phyloP scores from a whole-genome alignment of 2,888 invertebrate species.

The Tortricodes alternella region DNA sequence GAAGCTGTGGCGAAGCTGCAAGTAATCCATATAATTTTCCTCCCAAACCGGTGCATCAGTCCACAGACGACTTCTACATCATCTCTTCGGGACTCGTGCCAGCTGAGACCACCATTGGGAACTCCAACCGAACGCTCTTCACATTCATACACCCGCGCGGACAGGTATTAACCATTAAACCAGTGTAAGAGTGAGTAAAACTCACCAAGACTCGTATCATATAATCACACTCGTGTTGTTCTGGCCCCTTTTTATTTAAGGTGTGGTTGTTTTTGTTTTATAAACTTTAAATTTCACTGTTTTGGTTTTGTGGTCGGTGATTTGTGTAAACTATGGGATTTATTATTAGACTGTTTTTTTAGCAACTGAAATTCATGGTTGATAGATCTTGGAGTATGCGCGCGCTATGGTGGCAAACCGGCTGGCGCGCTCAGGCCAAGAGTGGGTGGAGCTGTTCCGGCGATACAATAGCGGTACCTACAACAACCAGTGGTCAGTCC shows the following conservation, averaged over 20 bases:
- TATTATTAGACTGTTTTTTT: no score
- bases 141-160: conserved; percentile 76
- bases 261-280: no score
- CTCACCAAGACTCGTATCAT: no score
- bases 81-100: conserved; percentile 83
- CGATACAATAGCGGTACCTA: conserved; percentile 88
- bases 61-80: conserved; percentile 85
- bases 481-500: conserved; percentile 88
- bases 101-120: conserved; percentile 87
- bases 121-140: conserved; percentile 84
- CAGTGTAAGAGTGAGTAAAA: no score
- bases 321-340: no score
- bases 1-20: no score
- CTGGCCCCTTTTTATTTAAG: no score
- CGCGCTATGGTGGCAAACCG: conserved; percentile 86
- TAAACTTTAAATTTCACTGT: no score
- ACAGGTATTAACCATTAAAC: no score
- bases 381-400: conserved; percentile 81
- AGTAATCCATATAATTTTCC: no score
- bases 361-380: background rate
- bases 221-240: no score
- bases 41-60: conserved; percentile 56
- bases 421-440: conserved; percentile 80
- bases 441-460: conserved; percentile 84
- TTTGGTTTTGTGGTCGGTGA: no score